Conservation (phyloP, 1,140 invertebrate genomes). For the Drepana arcuata region DNA sequence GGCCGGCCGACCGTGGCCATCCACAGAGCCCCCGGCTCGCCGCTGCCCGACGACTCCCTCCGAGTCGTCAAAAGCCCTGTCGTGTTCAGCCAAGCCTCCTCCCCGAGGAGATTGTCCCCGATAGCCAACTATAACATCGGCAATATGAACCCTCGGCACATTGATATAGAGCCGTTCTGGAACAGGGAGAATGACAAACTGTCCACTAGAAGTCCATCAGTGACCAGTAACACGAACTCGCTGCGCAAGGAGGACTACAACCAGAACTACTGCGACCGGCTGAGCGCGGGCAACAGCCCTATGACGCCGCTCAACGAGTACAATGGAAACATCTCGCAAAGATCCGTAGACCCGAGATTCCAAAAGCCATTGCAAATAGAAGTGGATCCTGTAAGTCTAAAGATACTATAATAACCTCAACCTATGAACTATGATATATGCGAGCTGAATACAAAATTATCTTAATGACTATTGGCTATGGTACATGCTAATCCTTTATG, state of each 20-base stretch:
- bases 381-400: slow-evolving; percentile 77
- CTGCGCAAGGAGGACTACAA: slow-evolving; percentile 55
- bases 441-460: too few species aligned
- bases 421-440: too few species aligned
- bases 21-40: slow-evolving; percentile 40
- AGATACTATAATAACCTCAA: too few species aligned
- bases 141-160: slow-evolving; percentile 70
- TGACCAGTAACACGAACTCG: slow-evolving; percentile 43
- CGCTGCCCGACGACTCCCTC: slow-evolving; percentile 39
- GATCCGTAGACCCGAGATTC: slow-evolving; percentile 49
- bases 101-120: slow-evolving; percentile 57
- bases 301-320: slow-evolving; percentile 42
- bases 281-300: slow-evolving; percentile 45
- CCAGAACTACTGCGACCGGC: slow-evolving; percentile 60
- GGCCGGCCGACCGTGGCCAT: slow-evolving; percentile 33
- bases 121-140: slow-evolving; percentile 68
- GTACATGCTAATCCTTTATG: too few species aligned
- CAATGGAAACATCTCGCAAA: slow-evolving; percentile 46
- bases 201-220: slow-evolving; percentile 39
- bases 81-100: slow-evolving; percentile 59
- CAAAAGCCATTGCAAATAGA: slow-evolving; percentile 74
- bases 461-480: too few species aligned
- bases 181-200: slow-evolving; percentile 51
- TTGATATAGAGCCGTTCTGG: slow-evolving; percentile 63
- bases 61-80: slow-evolving; percentile 45